Base-by-base conservation (phyloP, 2,797 vertebrate species). In the Centropyge bicolor region DNA sequence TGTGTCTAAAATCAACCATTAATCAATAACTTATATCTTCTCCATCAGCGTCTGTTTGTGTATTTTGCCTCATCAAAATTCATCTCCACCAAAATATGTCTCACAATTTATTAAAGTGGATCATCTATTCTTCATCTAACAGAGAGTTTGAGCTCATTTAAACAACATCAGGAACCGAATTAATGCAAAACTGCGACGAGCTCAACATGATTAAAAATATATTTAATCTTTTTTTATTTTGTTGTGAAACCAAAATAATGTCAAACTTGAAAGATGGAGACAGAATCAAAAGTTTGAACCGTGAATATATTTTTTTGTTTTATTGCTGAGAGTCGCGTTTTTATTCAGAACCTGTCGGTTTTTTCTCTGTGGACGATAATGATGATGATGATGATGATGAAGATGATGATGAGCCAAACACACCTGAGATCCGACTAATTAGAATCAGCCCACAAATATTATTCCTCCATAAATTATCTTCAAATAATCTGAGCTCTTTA, bases 361-460 rank as follows among this genome's bases (percentile, higher is more conserved):
- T 16, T 41, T 36, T n/a, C 24, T 27, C 31, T 20, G 14, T 36
- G 7, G 8, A 16, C 9, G 64, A 16, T 31, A 56, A 46, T 1
- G 14, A 57, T 55, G 38, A 35, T 20, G 57, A 52, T 52, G 48
- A 40, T 24, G 61, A 63, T 64, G 78, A 54, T 46, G 64, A 13
- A 36, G 52, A 4, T 17, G 31, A 35, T 6, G 49, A 27, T 1
- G 36, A 69, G 9, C 4, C 7, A 6, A 56, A 19, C 5, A 3
- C 35, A 4, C 9, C 41, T 59, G 48, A 43, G 10, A 56, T 46
- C 35, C 1, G 41, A 54, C 62, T 45, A 49, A 49, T 68, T 3
- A 43, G 36, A 68, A 35, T 5, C 48, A 40, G 17, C 9, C 45
- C 38, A 24, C 5, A 49, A 24, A 17, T 54, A 5, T 57, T 41